Evolutionary conservation across 1,140 invertebrate species (phyloP), one percentile per base, ranked within the genome.

Genomic region (Ceratitis capitata): DNA sequence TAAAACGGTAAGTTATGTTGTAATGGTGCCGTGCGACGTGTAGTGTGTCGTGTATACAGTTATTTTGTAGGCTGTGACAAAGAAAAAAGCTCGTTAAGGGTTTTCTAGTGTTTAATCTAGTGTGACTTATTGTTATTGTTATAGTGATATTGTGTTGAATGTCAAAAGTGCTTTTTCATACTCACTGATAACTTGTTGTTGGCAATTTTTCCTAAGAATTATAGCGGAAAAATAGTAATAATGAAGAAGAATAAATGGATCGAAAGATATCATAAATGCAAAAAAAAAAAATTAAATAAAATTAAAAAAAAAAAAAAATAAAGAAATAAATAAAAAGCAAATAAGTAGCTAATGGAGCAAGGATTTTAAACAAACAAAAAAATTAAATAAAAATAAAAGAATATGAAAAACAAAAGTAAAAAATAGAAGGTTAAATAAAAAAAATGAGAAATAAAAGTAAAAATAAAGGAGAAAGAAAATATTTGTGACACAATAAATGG

Each of bases 101-200:
- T 78, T n/a, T n/a, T 78, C 39, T 78, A 78, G 39, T 47, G 69
- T 78, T 42, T 78, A 78, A 78, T 78, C 39, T 78, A 78, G 69
- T 78, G 39, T 78, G 42, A 78, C 69, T 78, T 47, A 78, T 78
- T 78, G 39, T 78, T 78, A 74, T 78, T 78, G 39, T 45, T 78
- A 78, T 78, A 12, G 69, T 78, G 42, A 45, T 78, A 78, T 78
- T 78, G 69, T 78, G n/a, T 45, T 78, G 69, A 78, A 78, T 78
- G 69, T 78, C 69, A 78, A n/a, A n/a, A 42, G 69, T 39, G 45
- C 39, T 78, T 78, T 45, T 78, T 78, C 39, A 78, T 47, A 78
- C 69, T 23, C 19, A 7, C 23, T 78, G 69, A 78, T 45, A n/a
- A 16, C 26, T 29, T 61, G 39, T 78, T 78, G 32, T 78, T 78